A percentile compares a stretch with the other conserved stretches of the same genome.
phyloP scores from a whole-genome alignment of 2,797 vertebrate species.

The Etheostoma perlongum region DNA sequence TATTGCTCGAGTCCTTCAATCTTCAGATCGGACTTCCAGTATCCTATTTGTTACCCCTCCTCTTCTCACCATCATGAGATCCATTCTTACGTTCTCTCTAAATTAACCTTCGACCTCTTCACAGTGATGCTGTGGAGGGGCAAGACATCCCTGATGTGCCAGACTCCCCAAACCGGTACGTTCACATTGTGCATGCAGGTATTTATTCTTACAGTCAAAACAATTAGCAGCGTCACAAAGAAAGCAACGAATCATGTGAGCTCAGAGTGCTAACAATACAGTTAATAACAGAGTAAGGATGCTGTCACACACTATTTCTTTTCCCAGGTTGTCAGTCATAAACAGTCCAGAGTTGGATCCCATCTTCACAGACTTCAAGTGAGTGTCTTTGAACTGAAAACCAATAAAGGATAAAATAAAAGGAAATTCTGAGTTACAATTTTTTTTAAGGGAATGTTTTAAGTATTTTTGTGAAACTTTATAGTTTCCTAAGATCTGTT shows the following conservation, averaged over 20 bases:
- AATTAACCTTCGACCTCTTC: conserved; percentile 61
- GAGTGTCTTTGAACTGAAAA: conserved; percentile 33
- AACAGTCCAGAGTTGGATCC: conserved; percentile 79
- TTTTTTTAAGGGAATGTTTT: not conserved
- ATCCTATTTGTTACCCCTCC: not conserved
- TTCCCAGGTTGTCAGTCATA: conserved; percentile 78
- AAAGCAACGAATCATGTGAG: not conserved
- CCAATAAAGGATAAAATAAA: not conserved
- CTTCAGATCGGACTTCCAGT: not conserved
- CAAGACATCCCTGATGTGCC: conserved; percentile 58
- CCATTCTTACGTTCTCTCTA: conserved; percentile 27
- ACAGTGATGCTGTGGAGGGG: conserved; percentile 61
- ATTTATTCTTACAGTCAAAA: not conserved
- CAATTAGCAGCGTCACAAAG: conserved; percentile 12
- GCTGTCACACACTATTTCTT: conserved; percentile 14
- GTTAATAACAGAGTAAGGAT: not conserved
- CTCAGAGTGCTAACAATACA: not conserved
- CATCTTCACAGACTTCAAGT: conserved; percentile 81
- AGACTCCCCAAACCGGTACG: conserved; percentile 71
- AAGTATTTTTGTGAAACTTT: not conserved
- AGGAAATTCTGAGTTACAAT: not conserved
- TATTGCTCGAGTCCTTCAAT: not conserved
- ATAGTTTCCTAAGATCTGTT: not conserved
- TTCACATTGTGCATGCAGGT: conserved; percentile 20
- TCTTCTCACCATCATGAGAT: conserved; percentile 42